A percentile compares a stretch with the other conserved stretches of the same genome.
Conservation (phyloP, 2,797 vertebrate genomes). For the Streptopelia turtur region DNA sequence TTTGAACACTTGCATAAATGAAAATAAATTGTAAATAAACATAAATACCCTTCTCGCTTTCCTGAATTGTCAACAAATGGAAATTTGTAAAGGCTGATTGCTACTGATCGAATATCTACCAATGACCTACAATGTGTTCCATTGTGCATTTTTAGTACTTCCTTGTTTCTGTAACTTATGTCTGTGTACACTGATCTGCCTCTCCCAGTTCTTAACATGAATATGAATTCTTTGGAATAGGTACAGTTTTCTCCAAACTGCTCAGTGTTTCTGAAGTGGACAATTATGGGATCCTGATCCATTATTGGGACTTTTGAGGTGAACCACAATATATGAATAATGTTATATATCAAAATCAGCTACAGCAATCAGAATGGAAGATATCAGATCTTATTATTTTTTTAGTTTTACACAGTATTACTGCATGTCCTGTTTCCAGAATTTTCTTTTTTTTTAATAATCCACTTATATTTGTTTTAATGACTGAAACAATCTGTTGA, state of each 20-base stretch:
- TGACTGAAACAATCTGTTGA: background rate
- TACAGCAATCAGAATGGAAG: background rate
- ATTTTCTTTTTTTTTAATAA: background rate
- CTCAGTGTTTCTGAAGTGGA: background rate
- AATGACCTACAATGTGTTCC: fast-evolving
- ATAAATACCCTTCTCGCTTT: background rate
- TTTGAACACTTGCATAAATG: background rate
- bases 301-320: background rate
- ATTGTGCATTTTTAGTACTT: background rate
- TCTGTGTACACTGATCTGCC: background rate
- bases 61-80: background rate
- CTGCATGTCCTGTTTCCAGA: background rate
- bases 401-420: background rate
- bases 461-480: background rate
- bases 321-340: background rate
- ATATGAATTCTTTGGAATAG: background rate
- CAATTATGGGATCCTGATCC: background rate
- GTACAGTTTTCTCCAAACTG: background rate
- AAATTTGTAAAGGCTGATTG: background rate
- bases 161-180: background rate
- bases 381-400: background rate
- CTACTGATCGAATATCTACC: background rate
- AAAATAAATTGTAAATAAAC: background rate
- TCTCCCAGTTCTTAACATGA: background rate
- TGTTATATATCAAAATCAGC: background rate